Conservation (phyloP, 2,113 vertebrate genomes). For the Prunella fulvescens region DNA sequence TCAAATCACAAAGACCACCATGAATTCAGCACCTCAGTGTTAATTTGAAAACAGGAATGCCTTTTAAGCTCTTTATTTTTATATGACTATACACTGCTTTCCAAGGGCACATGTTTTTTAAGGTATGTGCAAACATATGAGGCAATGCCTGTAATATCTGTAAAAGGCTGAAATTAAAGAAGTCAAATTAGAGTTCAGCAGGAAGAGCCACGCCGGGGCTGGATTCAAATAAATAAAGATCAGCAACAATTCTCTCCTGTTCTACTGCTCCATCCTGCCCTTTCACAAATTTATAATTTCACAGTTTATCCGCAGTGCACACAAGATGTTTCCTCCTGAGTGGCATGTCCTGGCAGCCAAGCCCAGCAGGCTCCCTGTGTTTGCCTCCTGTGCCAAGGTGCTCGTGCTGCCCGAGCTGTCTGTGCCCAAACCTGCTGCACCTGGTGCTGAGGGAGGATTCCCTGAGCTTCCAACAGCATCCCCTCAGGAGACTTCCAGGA, state of each 20-base stretch:
- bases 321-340: not conserved
- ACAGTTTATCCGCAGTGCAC: not conserved
- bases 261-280: not conserved
- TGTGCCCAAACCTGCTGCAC: not conserved
- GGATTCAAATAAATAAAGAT: not conserved
- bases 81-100: not conserved
- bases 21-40: not conserved
- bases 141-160: not conserved
- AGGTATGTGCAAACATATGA: not conserved
- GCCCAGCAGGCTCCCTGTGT: not conserved
- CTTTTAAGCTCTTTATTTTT: slow-evolving; percentile 15
- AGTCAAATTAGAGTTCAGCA: not conserved
- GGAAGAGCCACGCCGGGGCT: not conserved
- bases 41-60: slow-evolving; percentile 51
- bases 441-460: not conserved
- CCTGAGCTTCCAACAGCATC: not conserved
- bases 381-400: not conserved
- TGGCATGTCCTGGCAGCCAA: not conserved
- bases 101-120: not conserved
- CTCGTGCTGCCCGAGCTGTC: not conserved
- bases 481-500: not conserved
- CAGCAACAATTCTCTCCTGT: not conserved
- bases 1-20: slow-evolving; percentile 27
- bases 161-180: not conserved
- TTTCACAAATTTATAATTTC: not conserved